Evolutionary conservation across 2,797 vertebrate species (phyloP).

Genomic region (Prionace glauca): DNA sequence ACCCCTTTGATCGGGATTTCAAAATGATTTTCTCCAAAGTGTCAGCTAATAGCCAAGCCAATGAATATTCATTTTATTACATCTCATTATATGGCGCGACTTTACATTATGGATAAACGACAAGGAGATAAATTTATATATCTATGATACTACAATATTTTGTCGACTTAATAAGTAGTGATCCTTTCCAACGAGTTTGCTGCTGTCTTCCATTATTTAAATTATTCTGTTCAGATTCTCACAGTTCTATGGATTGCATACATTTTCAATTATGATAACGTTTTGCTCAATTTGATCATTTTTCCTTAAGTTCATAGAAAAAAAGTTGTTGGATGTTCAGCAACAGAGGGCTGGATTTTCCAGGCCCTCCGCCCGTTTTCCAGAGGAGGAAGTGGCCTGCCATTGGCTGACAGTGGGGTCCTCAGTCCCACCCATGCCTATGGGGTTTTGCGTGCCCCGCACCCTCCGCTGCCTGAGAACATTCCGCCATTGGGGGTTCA

Average conservation of each 20-base stretch:
- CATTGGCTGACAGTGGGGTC: too few relatives aligned
- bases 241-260: not conserved
- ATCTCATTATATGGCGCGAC: not conserved
- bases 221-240: not conserved
- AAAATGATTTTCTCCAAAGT: not conserved
- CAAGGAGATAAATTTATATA: not conserved
- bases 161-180: not conserved
- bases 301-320: not conserved
- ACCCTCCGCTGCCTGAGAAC: too few relatives aligned
- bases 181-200: not conserved
- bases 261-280: not conserved
- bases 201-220: not conserved
- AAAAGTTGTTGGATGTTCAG: not conserved
- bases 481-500: too few relatives aligned
- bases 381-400: too few relatives aligned
- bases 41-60: not conserved
- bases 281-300: not conserved
- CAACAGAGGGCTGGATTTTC: too few relatives aligned
- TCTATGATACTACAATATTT: not conserved
- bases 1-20: not conserved
- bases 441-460: too few relatives aligned
- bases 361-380: too few relatives aligned
- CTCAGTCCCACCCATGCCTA: too few relatives aligned
- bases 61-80: not conserved
- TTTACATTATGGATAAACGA: conserved; percentile 10